These are phyloP conservation scores for Phoenicopterus ruber DNA, from an alignment of 2,113 vertebrate species.

Conservation along the genomic window DNA sequence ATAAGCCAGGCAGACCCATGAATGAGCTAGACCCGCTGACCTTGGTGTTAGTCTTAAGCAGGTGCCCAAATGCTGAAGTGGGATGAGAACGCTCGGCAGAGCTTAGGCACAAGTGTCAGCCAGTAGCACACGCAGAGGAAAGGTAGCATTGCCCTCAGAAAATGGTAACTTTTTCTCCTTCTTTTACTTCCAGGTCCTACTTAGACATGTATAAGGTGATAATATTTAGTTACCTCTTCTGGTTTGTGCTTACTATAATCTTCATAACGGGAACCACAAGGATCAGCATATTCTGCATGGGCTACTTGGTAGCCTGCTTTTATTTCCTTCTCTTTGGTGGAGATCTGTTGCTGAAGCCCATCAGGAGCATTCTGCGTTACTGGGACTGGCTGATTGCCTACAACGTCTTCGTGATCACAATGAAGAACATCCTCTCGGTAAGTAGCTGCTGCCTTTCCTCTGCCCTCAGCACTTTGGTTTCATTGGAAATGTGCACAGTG, in stretches of 20 bases:
- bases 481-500: not conserved
- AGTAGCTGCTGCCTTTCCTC: conserved; percentile 17
- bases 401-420: conserved; percentile 97
- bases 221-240: conserved; percentile 98
- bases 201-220: conserved; percentile 98
- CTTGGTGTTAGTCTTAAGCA: not conserved
- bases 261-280: conserved; percentile 97
- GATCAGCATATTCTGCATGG: conserved; percentile 99
- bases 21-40: not conserved
- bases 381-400: conserved; percentile 99
- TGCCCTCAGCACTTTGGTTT: not conserved
- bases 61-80: not conserved
- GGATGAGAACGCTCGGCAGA: not conserved
- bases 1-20: not conserved
- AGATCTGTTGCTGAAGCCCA: conserved; percentile 91
- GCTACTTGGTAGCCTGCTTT: conserved; percentile 97
- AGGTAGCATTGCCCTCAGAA: not conserved
- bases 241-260: conserved; percentile 98
- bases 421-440: conserved; percentile 98
- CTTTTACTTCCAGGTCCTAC: conserved; percentile 84
- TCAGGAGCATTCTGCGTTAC: conserved; percentile 92
- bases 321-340: conserved; percentile 98
- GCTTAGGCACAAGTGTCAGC: not conserved
- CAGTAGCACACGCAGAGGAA: not conserved
- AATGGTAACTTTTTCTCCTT: not conserved